A percentile compares a stretch with the other conserved stretches of the same genome.
Evolutionary conservation across 2,888 invertebrate species (phyloP).

Genomic region (Bembecia ichneumoniformis): DNA sequence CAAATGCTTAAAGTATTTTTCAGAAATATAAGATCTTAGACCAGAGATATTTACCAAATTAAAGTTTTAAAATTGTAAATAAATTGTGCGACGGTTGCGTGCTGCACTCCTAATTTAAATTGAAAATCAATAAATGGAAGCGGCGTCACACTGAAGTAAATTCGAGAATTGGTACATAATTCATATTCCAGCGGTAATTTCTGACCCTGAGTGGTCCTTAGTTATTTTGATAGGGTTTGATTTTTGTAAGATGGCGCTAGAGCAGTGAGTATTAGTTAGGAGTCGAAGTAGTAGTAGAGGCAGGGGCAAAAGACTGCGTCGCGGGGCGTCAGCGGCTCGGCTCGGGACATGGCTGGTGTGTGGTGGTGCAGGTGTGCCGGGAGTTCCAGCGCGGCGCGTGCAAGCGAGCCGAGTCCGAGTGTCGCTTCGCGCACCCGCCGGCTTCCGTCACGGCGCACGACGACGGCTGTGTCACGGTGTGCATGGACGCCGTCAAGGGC

Average conservation of each 20-base stretch:
- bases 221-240: neutral
- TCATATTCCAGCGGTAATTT: too few relatives aligned
- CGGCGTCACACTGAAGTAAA: constrained; percentile 58
- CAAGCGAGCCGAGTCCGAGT: constrained; percentile 97
- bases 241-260: neutral
- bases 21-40: constrained; percentile 1
- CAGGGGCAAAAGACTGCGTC: neutral
- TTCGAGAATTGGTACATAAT: neutral
- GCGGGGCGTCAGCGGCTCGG: constrained; percentile 4
- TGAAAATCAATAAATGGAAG: constrained; percentile 23
- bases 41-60: constrained; percentile 7
- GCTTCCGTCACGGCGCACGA: constrained; percentile 96
- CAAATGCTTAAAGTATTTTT: constrained; percentile 33
- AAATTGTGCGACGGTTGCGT: constrained; percentile 67
- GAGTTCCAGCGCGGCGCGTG: constrained; percentile 99
- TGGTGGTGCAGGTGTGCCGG: constrained; percentile 91
- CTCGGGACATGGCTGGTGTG: constrained; percentile 51
- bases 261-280: constrained; percentile 3
- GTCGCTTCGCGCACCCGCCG: constrained; percentile 99
- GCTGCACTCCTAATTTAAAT: neutral
- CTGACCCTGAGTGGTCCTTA: neutral
- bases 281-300: constrained; percentile 25
- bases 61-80: constrained; percentile 8
- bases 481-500: constrained; percentile 99
- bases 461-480: constrained; percentile 99